Conservation (phyloP, 2,797 vertebrate species). For the Vipera latastei region DNA sequence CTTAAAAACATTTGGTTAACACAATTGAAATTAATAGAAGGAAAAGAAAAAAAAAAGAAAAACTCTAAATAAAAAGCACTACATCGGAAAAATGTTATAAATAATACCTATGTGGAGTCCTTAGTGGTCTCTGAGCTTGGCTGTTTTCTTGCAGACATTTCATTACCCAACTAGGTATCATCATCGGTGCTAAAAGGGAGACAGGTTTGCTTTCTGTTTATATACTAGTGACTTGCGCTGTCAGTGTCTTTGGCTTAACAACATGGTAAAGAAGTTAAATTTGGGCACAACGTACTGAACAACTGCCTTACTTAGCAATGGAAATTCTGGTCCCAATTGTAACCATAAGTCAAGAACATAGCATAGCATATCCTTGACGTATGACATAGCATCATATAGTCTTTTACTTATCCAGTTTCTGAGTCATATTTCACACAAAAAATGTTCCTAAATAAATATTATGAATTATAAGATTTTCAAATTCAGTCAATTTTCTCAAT, state of each 20-base stretch:
- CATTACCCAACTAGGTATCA: not conserved
- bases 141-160: not conserved
- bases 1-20: not conserved
- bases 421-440: not conserved
- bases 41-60: not conserved
- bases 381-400: not conserved
- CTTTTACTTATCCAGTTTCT: not conserved
- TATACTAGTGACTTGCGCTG: not conserved
- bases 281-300: not conserved
- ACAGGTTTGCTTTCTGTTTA: not conserved
- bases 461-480: not conserved
- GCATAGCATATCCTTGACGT: not conserved
- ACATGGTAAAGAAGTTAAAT: not conserved
- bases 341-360: not conserved
- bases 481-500: not conserved
- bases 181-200: not conserved
- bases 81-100: not conserved
- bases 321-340: not conserved
- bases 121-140: not conserved
- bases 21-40: not conserved
- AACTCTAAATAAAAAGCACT: not conserved
- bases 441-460: not conserved
- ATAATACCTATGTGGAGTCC: not conserved
- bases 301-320: not conserved
- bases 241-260: not conserved